A percentile compares a stretch with the other conserved stretches of the same genome.
Conservation (phyloP, 2,113 vertebrate genomes). For the Pygoscelis antarcticus region DNA sequence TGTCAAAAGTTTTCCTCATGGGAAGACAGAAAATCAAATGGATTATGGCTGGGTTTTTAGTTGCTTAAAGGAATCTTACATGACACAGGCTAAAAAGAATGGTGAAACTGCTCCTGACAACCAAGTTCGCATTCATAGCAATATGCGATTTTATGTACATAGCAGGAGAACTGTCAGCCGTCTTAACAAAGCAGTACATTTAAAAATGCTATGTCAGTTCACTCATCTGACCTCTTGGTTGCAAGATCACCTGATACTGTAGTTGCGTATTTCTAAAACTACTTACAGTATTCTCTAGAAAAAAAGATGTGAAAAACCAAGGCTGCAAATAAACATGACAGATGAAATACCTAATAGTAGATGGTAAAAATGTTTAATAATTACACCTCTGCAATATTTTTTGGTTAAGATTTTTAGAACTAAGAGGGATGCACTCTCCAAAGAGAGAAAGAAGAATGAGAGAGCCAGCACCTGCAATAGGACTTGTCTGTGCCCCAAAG, state of each 20-base stretch:
- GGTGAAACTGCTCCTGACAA: slow-evolving; percentile 75
- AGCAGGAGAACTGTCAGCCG: slow-evolving; percentile 56
- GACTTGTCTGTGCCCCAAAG: not conserved
- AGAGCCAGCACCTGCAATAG: not conserved
- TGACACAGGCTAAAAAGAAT: slow-evolving; percentile 83
- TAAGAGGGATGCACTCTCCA: not conserved
- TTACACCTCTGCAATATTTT: not conserved
- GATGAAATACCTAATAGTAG: not conserved
- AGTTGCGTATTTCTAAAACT: not conserved
- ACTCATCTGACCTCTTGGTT: slow-evolving; percentile 62
- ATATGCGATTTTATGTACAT: slow-evolving; percentile 69
- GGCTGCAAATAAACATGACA: not conserved
- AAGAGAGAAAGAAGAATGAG: not conserved
- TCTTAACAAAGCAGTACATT: slow-evolving; percentile 57
- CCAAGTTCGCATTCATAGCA: slow-evolving; percentile 71
- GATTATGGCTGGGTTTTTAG: slow-evolving; percentile 89
- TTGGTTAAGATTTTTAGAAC: not conserved
- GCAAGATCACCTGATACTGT: slow-evolving; percentile 47
- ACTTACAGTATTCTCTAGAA: not conserved
- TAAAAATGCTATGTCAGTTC: slow-evolving; percentile 66
- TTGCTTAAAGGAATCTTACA: slow-evolving; percentile 87
- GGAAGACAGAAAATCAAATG: slow-evolving; percentile 92
- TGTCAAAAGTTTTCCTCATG: slow-evolving; percentile 90
- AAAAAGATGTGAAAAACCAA: not conserved
- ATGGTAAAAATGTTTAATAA: not conserved